Conservation (phyloP, 2,113 vertebrate genomes). For the Macquaria australasica region DNA sequence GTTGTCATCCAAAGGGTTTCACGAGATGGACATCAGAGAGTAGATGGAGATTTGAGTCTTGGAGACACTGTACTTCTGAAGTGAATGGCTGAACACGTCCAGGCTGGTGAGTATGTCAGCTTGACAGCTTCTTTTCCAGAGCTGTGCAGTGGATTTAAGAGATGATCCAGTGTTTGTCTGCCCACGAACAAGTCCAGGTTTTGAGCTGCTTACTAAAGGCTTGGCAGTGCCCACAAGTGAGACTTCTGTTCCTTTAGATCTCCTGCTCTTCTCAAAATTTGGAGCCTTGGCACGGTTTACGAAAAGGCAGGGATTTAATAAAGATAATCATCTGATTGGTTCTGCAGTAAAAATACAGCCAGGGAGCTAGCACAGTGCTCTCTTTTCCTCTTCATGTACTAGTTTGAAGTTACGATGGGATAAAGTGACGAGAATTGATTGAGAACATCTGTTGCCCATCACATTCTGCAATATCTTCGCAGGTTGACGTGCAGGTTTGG, state of each 20-base stretch:
- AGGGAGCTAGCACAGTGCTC: background rate
- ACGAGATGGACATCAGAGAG: background rate
- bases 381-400: constrained; percentile 25
- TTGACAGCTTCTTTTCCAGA: constrained; percentile 8
- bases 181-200: background rate
- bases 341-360: background rate
- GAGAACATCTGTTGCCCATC: background rate
- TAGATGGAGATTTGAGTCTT: background rate
- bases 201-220: background rate
- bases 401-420: background rate
- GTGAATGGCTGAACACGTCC: background rate
- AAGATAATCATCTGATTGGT: background rate
- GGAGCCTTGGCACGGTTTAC: background rate
- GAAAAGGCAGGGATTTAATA: background rate
- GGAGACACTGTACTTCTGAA: background rate
- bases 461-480: background rate
- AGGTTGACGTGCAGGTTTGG: background rate
- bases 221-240: background rate
- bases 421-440: background rate
- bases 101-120: background rate
- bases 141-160: constrained; percentile 5
- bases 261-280: background rate
- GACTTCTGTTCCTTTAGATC: constrained; percentile 7
- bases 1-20: background rate
- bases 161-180: background rate